Evolutionary conservation across 1,140 invertebrate species (phyloP), one percentile per base, ranked within the genome.

Genomic region (Rhagoletis pomonella): DNA sequence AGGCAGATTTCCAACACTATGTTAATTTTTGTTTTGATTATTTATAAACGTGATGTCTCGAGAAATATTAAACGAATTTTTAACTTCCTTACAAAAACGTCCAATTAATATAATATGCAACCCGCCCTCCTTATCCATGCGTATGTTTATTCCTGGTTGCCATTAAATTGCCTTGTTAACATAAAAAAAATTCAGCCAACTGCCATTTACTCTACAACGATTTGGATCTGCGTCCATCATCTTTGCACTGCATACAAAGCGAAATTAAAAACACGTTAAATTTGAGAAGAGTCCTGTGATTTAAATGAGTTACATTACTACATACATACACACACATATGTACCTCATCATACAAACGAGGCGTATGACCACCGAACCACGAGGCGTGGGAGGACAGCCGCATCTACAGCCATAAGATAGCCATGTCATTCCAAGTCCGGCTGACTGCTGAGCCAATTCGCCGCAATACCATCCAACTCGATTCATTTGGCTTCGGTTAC

Each of bases 261-360:
- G 73, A 81, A 81, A 81, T 81, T 81, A 81, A 81, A 58, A 81
- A 50, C 73, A 81, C 73, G 73, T 81, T 81, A 81, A 81, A 81
- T 55, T 81, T 81, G 73, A 44, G 73, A 17, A 3, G 17, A 81
- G 47, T 50, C 73, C 12, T 81, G 19, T 55, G 73, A 81, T 55
- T 81, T 81, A 81, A 81, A 81, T 81, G 73, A 81, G 73, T 81
- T 81, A 19, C 73, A 17, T 81, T 55, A 47, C 5, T 55, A 4
- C 69, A 50, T 3, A 39, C 19, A 14, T 10, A 69, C 39, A 77
- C 44, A 17, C 10, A 14, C 1, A 6, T 17, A 14, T 50, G 5
- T 50, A 14, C 2, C 1, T n/a, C 10, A 14, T 1, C 1, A 42
- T 81, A 9, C 60, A 29, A 19, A n/a, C n/a, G 9, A 17, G 50